Percentiles rank a stretch among this genome's conserved stretches.
Conservation (phyloP, 2,113 vertebrate species). For the human (Homo sapiens) region GRCh38 chr2:158296501-158297000, state of each 20-base stretch:
- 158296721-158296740: constrained; percentile 40
- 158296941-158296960: constrained; percentile 36
- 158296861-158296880: constrained; percentile 41
- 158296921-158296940: constrained; percentile 25
- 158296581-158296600: constrained; percentile 54
- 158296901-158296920: constrained; percentile 60
- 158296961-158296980: neutral
- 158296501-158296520: constrained; percentile 44
- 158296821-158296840: constrained; percentile 61
- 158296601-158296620: constrained; percentile 54
- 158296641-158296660: constrained; percentile 57
- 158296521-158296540: constrained; percentile 25
- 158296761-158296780: constrained; percentile 49
- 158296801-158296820: constrained; percentile 57
- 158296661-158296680: constrained; percentile 58
- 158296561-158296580: constrained; percentile 51
- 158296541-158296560: constrained; percentile 40
- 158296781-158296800: constrained; percentile 68
- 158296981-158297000: constrained; percentile 37
- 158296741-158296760: constrained; percentile 41
- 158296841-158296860: constrained; percentile 67
- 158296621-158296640: constrained; percentile 56
- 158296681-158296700: constrained; percentile 41
- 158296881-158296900: constrained; percentile 44
- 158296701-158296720: constrained; percentile 52